phyloP scores from a whole-genome alignment of 2,797 vertebrate species.

The Eurystomus glaucurus region DNA sequence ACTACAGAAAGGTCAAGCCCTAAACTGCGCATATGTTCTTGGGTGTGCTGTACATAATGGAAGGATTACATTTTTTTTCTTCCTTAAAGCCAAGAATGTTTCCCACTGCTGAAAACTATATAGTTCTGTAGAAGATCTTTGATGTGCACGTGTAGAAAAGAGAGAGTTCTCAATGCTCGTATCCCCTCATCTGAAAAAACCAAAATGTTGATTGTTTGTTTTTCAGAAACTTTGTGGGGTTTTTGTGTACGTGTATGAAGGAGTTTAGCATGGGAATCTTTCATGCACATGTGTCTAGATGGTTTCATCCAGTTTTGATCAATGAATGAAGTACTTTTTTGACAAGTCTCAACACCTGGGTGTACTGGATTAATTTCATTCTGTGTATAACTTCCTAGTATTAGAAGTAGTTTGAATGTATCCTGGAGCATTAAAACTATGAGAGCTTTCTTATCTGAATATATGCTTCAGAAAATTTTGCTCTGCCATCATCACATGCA shows the following conservation, averaged over 20 bases:
- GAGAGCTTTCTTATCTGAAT: not conserved
- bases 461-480: not conserved
- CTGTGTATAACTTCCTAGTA: not conserved
- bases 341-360: not conserved
- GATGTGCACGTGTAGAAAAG: not conserved
- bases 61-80: not conserved
- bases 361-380: not conserved
- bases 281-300: not conserved
- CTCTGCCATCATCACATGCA: not conserved
- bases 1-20: not conserved
- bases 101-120: not conserved
- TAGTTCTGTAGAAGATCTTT: not conserved
- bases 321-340: not conserved
- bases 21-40: not conserved
- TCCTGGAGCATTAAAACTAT: not conserved
- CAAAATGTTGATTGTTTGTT: not conserved
- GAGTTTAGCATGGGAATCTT: not conserved
- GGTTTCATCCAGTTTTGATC: not conserved
- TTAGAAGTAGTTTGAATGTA: not conserved
- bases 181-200: not conserved
- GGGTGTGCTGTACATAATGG: not conserved
- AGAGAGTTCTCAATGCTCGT: not conserved
- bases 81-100: slow-evolving; percentile 18
- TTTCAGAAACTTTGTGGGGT: not conserved
- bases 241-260: not conserved